These are phyloP conservation scores for Octonoba sinensis DNA, from an alignment of 2,888 invertebrate genomes.

Conservation along the genomic window DNA sequence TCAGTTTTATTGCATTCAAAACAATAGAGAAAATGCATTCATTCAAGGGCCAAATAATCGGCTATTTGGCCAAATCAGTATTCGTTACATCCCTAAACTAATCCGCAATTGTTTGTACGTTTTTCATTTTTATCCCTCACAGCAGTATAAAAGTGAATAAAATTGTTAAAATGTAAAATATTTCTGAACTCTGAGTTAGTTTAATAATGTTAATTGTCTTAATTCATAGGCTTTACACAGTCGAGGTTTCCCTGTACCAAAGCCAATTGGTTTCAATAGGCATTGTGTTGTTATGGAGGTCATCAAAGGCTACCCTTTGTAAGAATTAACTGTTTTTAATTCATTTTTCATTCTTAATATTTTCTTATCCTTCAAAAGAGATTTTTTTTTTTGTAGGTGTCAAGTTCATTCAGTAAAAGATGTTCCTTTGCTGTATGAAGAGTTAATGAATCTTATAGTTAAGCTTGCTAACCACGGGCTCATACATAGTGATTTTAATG, in stretches of 20 bases:
- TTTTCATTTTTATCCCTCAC: too few relatives aligned
- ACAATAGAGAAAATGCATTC: too few relatives aligned
- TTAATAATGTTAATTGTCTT: too few relatives aligned
- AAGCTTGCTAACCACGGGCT: conserved; percentile 93
- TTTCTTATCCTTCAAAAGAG: not conserved
- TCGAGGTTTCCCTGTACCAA: conserved; percentile 92
- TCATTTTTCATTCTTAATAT: conserved; percentile 1
- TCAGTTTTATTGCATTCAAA: too few relatives aligned
- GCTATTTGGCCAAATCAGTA: too few relatives aligned
- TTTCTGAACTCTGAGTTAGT: too few relatives aligned
- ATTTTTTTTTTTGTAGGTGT: conserved; percentile 72
- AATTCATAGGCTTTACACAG: conserved; percentile 84
- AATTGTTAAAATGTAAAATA: too few relatives aligned
- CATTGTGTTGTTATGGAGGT: conserved; percentile 98
- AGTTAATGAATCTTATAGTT: conserved; percentile 93
- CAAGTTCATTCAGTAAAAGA: conserved; percentile 78
- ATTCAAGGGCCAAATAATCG: too few relatives aligned
- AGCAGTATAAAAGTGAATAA: too few relatives aligned
- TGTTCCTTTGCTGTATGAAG: conserved; percentile 86
- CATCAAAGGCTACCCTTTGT: conserved; percentile 85
- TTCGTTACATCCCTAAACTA: too few relatives aligned
- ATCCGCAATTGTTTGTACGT: too few relatives aligned
- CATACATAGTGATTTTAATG: conserved; percentile 99
- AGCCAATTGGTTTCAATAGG: conserved; percentile 90
- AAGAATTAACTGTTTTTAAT: conserved; percentile 70